These are phyloP conservation scores for Penaeus japonicus DNA, from an alignment of 1,140 invertebrate species.

Conservation along the genomic window DNA sequence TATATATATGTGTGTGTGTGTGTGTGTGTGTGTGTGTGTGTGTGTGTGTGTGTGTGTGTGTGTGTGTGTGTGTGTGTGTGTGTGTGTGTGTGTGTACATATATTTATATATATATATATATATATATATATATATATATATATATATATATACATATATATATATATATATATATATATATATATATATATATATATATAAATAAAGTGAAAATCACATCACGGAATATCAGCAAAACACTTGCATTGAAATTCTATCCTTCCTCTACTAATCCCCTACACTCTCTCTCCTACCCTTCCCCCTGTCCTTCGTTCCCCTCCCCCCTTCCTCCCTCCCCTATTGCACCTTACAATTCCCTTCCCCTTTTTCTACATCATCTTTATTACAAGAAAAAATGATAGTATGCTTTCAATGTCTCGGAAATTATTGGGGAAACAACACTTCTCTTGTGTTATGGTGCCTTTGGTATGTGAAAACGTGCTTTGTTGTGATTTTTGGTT, in stretches of 20 bases:
- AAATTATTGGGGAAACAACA: too few species aligned
- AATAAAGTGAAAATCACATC: neutral
- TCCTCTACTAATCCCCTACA: too few species aligned
- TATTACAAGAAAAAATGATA: too few species aligned
- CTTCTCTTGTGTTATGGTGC: too few species aligned
- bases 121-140: neutral
- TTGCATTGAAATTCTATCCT: neutral
- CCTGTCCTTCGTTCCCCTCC: neutral
- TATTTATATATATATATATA: neutral
- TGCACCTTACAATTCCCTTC: too few species aligned
- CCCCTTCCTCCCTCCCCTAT: neutral
- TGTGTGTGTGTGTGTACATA: neutral
- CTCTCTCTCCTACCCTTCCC: too few species aligned
- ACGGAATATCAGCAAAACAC: neutral
- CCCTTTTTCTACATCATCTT: too few species aligned
- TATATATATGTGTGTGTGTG: neutral
- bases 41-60: neutral
- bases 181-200: neutral
- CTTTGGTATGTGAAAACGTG: too few species aligned
- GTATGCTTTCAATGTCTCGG: too few species aligned
- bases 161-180: neutral
- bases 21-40: neutral
- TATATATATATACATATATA: too few species aligned
- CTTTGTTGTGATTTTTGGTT: too few species aligned
- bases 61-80: neutral